Conservation (phyloP, 2,113 vertebrate genomes). For the Callorhinus ursinus region DNA sequence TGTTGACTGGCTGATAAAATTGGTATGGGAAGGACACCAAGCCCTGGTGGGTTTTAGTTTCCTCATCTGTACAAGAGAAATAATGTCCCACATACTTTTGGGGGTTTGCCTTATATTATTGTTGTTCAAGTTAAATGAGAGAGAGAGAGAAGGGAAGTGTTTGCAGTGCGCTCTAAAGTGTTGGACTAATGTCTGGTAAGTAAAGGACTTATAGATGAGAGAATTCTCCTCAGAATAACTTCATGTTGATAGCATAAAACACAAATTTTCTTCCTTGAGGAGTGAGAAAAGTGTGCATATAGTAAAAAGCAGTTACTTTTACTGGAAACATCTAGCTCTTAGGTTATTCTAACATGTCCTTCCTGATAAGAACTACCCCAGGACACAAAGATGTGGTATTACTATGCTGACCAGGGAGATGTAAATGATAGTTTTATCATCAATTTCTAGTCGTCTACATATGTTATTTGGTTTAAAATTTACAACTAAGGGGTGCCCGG, state of each 20-base stretch:
- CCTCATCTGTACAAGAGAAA: background rate
- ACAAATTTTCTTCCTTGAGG: background rate
- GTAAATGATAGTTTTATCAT: background rate
- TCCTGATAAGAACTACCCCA: background rate
- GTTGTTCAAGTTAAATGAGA: background rate
- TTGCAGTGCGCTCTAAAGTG: rapidly evolving
- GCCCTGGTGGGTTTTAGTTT: background rate
- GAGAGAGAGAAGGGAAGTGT: background rate
- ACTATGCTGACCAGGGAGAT: background rate
- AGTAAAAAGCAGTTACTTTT: background rate
- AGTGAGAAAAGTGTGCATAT: background rate
- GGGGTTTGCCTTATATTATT: too few relatives aligned
- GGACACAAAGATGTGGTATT: background rate
- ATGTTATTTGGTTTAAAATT: background rate
- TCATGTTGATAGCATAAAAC: background rate
- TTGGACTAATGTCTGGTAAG: background rate
- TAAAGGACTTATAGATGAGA: background rate
- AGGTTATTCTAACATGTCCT: background rate
- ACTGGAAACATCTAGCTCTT: background rate
- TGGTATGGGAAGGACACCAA: background rate
- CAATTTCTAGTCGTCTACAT: background rate
- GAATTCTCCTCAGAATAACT: background rate
- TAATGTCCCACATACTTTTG: background rate
- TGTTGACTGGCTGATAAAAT: background rate
- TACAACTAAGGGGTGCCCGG: background rate